Evolutionary conservation across 2,797 vertebrate species (phyloP).

Genomic region (Malacoctenus gilli): DNA sequence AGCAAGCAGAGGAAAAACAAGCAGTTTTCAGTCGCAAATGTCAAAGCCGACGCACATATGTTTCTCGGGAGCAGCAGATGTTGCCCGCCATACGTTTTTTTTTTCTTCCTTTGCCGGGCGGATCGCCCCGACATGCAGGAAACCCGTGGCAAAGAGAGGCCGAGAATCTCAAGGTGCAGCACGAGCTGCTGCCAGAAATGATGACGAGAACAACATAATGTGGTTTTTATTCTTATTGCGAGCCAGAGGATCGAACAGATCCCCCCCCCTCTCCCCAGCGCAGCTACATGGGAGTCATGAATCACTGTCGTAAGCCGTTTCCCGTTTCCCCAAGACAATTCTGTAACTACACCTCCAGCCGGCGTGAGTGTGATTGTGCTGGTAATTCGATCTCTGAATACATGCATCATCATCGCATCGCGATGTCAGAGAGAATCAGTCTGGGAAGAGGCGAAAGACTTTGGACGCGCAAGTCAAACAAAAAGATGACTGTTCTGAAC

Average conservation of each 20-base stretch:
- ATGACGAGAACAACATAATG: neutral
- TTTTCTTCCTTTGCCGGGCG: too few relatives aligned
- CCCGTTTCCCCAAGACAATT: neutral
- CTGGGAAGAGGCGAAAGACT: neutral
- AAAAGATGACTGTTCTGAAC: constrained; percentile 1
- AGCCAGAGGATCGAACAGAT: constrained; percentile 8
- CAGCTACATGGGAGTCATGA: neutral
- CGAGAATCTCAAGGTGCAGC: constrained; percentile 10
- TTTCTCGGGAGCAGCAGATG: constrained; percentile 59
- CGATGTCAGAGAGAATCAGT: neutral
- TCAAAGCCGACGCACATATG: constrained; percentile 39
- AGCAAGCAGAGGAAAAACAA: constrained; percentile 64
- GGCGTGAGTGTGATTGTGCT: neutral
- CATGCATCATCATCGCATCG: neutral
- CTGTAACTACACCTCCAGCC: neutral
- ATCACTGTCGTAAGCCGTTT: neutral
- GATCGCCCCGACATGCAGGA: constrained; percentile 17
- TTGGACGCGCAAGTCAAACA: neutral
- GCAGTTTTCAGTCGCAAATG: constrained; percentile 44
- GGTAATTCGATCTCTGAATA: neutral
- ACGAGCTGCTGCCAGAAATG: neutral
- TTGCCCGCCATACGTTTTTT: constrained; percentile 44
- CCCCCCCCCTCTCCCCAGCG: neutral
- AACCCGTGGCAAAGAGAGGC: constrained; percentile 2
- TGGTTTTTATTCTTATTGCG: neutral